Evolutionary conservation across 2,113 vertebrate genomes (phyloP).

Genomic region (Leiothrix lutea): DNA sequence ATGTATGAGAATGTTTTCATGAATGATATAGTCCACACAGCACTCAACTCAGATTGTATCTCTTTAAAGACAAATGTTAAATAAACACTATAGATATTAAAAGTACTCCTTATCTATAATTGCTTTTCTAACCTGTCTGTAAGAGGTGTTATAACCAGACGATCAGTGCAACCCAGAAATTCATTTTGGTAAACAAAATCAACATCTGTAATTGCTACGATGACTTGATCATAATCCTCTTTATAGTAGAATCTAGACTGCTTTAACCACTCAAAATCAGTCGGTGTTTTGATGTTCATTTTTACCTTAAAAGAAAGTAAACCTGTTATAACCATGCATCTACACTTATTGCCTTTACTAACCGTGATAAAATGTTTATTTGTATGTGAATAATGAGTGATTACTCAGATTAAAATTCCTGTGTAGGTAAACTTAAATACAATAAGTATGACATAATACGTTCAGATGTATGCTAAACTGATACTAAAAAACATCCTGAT

Average conservation of each 20-base stretch:
- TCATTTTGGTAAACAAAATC: conserved; percentile 91
- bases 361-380: background rate
- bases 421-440: background rate
- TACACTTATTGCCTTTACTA: background rate
- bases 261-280: conserved; percentile 92
- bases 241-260: conserved; percentile 90
- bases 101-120: background rate
- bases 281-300: conserved; percentile 79
- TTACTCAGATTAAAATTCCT: background rate
- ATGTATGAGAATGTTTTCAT: background rate
- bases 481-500: background rate
- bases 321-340: background rate
- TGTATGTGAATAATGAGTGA: background rate
- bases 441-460: background rate
- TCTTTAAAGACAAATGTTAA: background rate
- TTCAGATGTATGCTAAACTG: background rate
- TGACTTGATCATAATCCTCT: conserved; percentile 80
- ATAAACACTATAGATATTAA: background rate
- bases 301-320: conserved; percentile 76
- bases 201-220: conserved; percentile 89
- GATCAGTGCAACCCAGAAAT: conserved; percentile 90
- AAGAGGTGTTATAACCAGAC: conserved; percentile 91
- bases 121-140: conserved; percentile 82
- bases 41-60: background rate
- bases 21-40: background rate